Evolutionary conservation across 2,888 invertebrate species (phyloP).

Genomic region (Drosophila austrosaltans): DNA sequence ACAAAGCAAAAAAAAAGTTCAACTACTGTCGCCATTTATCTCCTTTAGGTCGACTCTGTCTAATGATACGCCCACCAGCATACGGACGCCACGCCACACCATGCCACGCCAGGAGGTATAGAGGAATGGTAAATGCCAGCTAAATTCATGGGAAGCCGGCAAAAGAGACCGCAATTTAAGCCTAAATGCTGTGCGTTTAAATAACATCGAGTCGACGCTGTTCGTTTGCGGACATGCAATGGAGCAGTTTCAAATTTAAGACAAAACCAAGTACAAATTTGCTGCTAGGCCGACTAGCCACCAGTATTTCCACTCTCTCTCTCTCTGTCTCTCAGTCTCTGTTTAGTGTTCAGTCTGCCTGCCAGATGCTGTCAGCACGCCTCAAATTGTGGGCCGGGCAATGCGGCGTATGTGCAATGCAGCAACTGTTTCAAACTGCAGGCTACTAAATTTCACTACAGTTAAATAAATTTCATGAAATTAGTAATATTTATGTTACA

Average conservation of each 20-base stretch:
- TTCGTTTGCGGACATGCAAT: conserved; percentile 66
- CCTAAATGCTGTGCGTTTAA: conserved; percentile 75
- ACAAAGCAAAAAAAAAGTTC: conserved; percentile 71
- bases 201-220: conserved; percentile 53
- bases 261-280: conserved; percentile 64
- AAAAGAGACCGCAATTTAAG: conserved; percentile 72
- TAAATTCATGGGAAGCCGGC: conserved; percentile 67
- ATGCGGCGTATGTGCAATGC: conserved; percentile 71
- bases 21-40: conserved; percentile 75
- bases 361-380: conserved; percentile 71
- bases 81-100: conserved; percentile 39
- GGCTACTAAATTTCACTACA: conserved; percentile 71
- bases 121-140: conserved; percentile 31
- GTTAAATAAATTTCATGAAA: conserved; percentile 78
- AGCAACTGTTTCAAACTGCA: conserved; percentile 50
- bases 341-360: conserved; percentile 16
- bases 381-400: conserved; percentile 58
- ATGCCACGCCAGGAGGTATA: conserved; percentile 2
- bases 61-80: conserved; percentile 72
- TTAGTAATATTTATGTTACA: conserved; percentile 77
- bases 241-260: conserved; percentile 56
- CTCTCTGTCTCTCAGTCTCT: conserved; percentile 18
- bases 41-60: conserved; percentile 72
- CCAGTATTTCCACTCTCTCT: conserved; percentile 7
- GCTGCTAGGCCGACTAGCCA: conserved; percentile 48